Evolutionary conservation across 2,113 vertebrate species (phyloP), one percentile per base, ranked within the genome.

Genomic region (Ochotona princeps): DNA sequence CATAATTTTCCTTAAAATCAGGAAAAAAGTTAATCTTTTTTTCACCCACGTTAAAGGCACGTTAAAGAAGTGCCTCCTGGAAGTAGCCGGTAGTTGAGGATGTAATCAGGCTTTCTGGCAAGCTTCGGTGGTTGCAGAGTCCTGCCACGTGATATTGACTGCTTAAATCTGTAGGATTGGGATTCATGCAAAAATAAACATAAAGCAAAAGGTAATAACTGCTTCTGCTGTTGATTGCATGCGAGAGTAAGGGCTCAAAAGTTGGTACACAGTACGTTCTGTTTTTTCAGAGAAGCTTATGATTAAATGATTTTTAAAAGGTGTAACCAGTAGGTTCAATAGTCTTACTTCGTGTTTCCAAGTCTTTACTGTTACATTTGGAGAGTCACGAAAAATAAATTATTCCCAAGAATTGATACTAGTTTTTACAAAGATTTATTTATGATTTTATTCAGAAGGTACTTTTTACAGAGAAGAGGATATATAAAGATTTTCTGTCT

Each of bases 201-300:
- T 38, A 25, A 3, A 60, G 17, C 32, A 30, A 79, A 67, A 8
- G 1, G 26, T 6, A 57, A 17, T 17, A 66, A 66, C 60, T 17
- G 30, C 49, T 79, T 60, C 32, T 84, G 73, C 60, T n/a, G 69
- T 35, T 74, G n/a, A 79, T 1, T 66, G 38, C 72, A 54, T 1
- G 35, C 17, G 10, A 49, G 49, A 11, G 21, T 69, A 81, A 88
- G 5, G 18, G 23, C 26, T 75, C 38, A 20, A 30, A 88, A 35
- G 5, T 51, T 70, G 20, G 80, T 25, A 84, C 91, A 63, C 74
- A 32, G 38, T 83, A 51, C 21, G 70, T 30, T 75, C 75, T 6
- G 0, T 23, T 51, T 25, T 49, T 4, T 7, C 15, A 35, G 25
- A 85, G 35, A 8, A 81, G 18, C 35, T 1, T 76, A 76, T 0